phyloP scores from a whole-genome alignment of 2,113 vertebrate species.

The Oreochromis aureus region DNA sequence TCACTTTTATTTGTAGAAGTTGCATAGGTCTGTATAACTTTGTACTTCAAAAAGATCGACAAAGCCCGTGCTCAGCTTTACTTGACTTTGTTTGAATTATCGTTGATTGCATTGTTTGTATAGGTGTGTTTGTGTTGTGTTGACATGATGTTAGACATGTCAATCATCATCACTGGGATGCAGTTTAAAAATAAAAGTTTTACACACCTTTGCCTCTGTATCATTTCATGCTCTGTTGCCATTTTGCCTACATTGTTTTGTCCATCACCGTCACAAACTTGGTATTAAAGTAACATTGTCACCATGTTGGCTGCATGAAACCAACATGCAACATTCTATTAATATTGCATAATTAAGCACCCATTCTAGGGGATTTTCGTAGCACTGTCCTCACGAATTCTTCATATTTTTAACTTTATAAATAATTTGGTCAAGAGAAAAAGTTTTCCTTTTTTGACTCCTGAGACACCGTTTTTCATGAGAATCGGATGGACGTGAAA shows the following conservation, averaged over 20 bases:
- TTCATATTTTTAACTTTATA: background rate
- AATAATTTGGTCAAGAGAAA: background rate
- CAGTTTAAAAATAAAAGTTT: background rate
- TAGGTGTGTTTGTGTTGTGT: background rate
- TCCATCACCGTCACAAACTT: background rate
- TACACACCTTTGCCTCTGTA: background rate
- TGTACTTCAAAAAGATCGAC: background rate
- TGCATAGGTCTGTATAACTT: background rate
- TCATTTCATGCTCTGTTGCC: background rate
- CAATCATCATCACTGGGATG: background rate
- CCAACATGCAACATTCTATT: background rate
- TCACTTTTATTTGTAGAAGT: background rate
- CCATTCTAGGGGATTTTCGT: background rate
- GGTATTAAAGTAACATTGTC: background rate
- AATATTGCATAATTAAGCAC: background rate
- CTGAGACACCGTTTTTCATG: background rate
- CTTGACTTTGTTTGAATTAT: background rate
- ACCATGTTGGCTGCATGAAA: background rate
- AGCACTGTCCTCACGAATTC: background rate
- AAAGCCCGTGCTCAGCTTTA: background rate
- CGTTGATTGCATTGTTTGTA: background rate
- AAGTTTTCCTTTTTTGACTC: background rate
- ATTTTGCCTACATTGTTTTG: background rate
- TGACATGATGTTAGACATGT: background rate
- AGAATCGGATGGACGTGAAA: background rate